These are phyloP conservation scores for Equus quagga DNA, from an alignment of 2,113 vertebrate species.

Conservation along the genomic window DNA sequence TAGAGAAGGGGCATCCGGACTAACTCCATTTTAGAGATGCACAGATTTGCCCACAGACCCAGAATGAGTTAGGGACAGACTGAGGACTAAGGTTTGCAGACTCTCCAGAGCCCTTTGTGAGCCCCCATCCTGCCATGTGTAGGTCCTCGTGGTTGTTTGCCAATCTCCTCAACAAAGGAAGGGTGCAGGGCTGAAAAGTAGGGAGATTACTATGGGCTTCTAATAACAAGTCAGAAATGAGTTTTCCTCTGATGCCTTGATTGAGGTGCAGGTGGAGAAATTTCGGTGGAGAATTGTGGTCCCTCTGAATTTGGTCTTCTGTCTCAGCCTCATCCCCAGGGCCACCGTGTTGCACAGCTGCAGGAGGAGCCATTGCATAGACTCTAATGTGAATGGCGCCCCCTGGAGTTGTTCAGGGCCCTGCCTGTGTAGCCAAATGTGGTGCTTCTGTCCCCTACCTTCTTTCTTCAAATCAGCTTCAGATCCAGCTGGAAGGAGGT, in stretches of 20 bases:
- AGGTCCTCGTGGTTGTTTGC: neutral
- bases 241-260: neutral
- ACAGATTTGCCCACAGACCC: neutral
- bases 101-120: neutral
- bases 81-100: neutral
- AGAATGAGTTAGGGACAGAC: neutral
- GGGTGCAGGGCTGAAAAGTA: neutral
- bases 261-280: neutral
- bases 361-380: neutral
- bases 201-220: neutral
- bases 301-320: neutral
- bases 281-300: neutral
- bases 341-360: neutral
- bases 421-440: neutral
- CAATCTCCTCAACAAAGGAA: neutral
- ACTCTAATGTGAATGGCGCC: neutral
- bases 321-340: neutral
- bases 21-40: neutral
- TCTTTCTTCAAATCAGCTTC: neutral
- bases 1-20: neutral
- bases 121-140: neutral
- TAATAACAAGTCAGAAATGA: neutral
- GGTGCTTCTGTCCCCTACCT: neutral
- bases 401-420: conserved; percentile 34
- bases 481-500: conserved; percentile 2